Evolutionary conservation across 2,888 invertebrate genomes (phyloP).

Genomic region (Lycia hirtaria): DNA sequence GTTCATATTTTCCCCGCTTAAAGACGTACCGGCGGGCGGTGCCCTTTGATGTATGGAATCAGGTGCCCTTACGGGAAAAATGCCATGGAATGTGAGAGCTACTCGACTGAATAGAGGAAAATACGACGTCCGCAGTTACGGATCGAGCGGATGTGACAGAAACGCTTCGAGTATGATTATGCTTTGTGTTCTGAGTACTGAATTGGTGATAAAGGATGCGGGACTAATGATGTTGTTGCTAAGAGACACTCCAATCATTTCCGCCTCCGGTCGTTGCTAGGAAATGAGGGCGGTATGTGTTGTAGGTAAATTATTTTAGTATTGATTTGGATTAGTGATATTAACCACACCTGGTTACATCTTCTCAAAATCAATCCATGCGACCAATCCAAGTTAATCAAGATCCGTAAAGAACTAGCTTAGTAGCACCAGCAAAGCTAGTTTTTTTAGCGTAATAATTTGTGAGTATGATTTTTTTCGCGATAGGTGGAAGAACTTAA

Average conservation of each 20-base stretch:
- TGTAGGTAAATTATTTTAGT: no score
- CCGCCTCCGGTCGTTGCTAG: not conserved
- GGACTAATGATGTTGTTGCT: constrained; percentile 6
- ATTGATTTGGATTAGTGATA: no score
- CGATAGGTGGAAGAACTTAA: no score
- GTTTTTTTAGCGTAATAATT: no score
- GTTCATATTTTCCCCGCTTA: constrained; percentile 45
- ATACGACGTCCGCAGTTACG: constrained; percentile 31
- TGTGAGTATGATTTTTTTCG: no score
- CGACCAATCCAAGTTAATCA: no score
- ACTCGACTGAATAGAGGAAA: constrained; percentile 32
- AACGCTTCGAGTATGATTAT: constrained; percentile 5
- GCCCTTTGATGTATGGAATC: constrained; percentile 42
- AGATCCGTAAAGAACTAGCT: no score
- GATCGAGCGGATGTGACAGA: constrained; percentile 4
- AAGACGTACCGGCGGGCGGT: constrained; percentile 28
- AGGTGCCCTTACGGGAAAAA: constrained; percentile 40
- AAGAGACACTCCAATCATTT: not conserved
- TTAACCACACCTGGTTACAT: no score
- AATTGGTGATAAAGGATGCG: constrained; percentile 8
- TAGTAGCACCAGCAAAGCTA: no score
- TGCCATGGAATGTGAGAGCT: constrained; percentile 37
- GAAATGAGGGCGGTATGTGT: no score
- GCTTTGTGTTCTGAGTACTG: constrained; percentile 9
- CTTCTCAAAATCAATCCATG: no score